Evolutionary conservation across 2,113 vertebrate species (phyloP), one percentile per base, ranked within the genome.

Genomic region (Ammospiza caudacuta): DNA sequence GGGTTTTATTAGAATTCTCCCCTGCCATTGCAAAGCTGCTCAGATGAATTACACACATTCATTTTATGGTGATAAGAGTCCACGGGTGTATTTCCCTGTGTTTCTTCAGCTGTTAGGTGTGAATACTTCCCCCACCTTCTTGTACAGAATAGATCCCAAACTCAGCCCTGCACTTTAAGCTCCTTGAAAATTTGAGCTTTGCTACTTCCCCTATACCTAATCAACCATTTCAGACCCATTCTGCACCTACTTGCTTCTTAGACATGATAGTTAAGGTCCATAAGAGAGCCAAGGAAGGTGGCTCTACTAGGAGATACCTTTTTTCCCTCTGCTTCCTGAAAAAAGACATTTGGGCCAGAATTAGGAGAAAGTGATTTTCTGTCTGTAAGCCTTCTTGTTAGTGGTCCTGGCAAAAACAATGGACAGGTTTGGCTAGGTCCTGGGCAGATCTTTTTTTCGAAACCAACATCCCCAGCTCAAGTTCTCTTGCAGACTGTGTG

Each of bases 401-500:
- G 22, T 66, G 39, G 63, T 92, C 58, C 59, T 80, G 85, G 78
- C 84, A 97, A 89, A 94, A 95, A 77, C 51, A 92, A 67, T 69
- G 25, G 25, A 37, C 58, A 76, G 51, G 74, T 89, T 94, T 92
- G 92, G 90, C 89, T 79, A 95, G 67, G 67, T 87, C 47, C 76
- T 81, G 73, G 91, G 47, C 1, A 43, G 82, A 90, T 79, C 81
- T 83, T n/a, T 23, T 23, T 63, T 87, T 75, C 46, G 74, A 79
- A 95, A 83, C 75, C 67, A 87, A 73, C 37, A 87, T 58, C 43
- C 18, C 14, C 55, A 80, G 74, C 58, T 92, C 54, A 58, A 92
- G 39, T n/a, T 57, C 29, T 55, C 63, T 62, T 54, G 28, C 37
- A 90, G 37, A 47, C 22, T 84, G 9, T 27, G 29, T 51, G 41